Base-by-base conservation (phyloP, 2,888 invertebrate species). In the Machimus rusticus region DNA sequence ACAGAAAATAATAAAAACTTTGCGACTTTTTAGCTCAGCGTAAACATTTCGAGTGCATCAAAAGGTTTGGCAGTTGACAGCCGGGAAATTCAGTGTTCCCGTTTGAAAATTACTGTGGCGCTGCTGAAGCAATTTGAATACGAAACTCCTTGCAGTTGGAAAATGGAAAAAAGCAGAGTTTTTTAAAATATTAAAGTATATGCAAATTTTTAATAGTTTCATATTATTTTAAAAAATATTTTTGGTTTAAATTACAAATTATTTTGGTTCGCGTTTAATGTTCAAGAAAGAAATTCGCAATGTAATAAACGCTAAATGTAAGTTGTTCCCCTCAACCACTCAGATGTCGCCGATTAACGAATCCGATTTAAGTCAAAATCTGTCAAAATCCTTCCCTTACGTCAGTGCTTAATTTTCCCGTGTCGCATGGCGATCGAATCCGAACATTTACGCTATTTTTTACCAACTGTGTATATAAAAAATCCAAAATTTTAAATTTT, bases 341-440 rank as follows among this genome's bases (percentile, higher is more conserved):
- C 5, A 39, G 39, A 84, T 74, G 74, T 39, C 79, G 79, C 16
- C 14, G 23, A 28, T 23, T 79, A 23, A 23, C n/a, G 51, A 5
- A 23, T 12, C 5, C 3, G n/a, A 46, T 85, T 85, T 39, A 46
- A 74, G 14, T 28, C 51, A 34, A 74, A 85, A 85, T 46, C 43
- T 46, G 43, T 46, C 43, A 46, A 46, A 46, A 14, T 74, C 46
- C 9, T 31, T 46, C 28, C 28, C 85, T 85, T 85, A 85, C 85
- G 85, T 85, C 85, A 85, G 85, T 85, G 74, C 28, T 46, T 74
- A 74, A 23, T 74, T 85, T 43, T 14, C 51, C 43, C 51, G 16
- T 51, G n/a, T 74, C 46, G 85, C 39, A 46, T 85, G 85, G 46
- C 14, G 31, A 43, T 28, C 43, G 34, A 74, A 74, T 43, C 43